phyloP scores from a whole-genome alignment of 1,140 invertebrate genomes.

The Tetramorium simillimum region DNA sequence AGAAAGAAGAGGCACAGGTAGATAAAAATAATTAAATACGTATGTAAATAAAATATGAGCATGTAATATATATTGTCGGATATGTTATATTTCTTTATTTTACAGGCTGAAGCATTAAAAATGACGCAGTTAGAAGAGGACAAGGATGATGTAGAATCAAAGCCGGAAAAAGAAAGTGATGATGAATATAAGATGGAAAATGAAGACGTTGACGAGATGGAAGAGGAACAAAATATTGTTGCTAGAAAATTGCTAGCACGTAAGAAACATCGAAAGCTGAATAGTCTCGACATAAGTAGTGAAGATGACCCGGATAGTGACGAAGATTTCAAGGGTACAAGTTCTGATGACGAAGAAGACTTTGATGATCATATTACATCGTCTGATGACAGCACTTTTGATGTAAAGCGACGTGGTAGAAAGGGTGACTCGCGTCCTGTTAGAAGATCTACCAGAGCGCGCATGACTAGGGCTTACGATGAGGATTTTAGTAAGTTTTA shows the following conservation, averaged over 20 bases:
- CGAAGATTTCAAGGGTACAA: slow-evolving; percentile 93
- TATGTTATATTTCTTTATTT: slow-evolving; percentile 37
- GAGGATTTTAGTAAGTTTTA: slow-evolving; percentile 87
- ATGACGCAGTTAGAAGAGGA: slow-evolving; percentile 72
- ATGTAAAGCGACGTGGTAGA: slow-evolving; percentile 79
- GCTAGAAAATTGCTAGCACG: slow-evolving; percentile 80
- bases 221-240: slow-evolving; percentile 78
- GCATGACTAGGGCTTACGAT: slow-evolving; percentile 86
- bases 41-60: slow-evolving; percentile 1
- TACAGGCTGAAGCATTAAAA: slow-evolving; percentile 73
- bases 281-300: slow-evolving; percentile 92
- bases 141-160: slow-evolving; percentile 73
- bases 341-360: slow-evolving; percentile 88
- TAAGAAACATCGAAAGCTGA: slow-evolving; percentile 91
- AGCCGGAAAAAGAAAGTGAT: slow-evolving; percentile 82
- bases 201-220: slow-evolving; percentile 84
- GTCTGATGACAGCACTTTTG: slow-evolving; percentile 86
- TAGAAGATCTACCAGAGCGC: slow-evolving; percentile 86
- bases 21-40: slow-evolving; percentile 61
- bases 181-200: slow-evolving; percentile 85
- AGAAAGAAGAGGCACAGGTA: slow-evolving; percentile 89
- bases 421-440: slow-evolving; percentile 83
- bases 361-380: slow-evolving; percentile 86
- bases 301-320: slow-evolving; percentile 93
- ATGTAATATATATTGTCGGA: background rate